A percentile compares a stretch with the other conserved stretches of the same genome.
These are phyloP conservation scores for Hippocampus comes DNA, from an alignment of 2,113 vertebrate species.

Conservation along the genomic window DNA sequence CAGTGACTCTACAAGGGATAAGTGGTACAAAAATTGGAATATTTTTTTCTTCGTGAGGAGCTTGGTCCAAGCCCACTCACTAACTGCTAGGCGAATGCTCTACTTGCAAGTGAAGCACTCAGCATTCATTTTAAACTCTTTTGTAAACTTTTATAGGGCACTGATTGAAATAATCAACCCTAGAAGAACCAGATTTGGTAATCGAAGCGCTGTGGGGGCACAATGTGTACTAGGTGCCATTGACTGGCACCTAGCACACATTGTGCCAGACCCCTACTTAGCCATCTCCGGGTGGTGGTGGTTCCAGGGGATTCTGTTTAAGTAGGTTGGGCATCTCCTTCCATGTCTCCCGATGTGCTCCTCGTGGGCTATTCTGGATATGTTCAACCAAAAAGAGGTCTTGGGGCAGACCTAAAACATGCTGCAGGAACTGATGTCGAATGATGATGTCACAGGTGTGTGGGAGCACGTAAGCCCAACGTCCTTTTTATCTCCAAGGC, in stretches of 20 bases:
- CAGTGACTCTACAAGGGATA: neutral
- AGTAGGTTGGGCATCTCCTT: neutral
- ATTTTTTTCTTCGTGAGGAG: neutral
- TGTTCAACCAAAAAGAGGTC: neutral
- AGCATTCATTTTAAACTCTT: neutral
- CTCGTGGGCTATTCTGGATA: neutral
- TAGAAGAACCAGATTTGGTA: neutral
- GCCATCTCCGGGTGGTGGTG: neutral
- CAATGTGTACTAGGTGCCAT: neutral
- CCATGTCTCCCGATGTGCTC: neutral
- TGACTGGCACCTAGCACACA: neutral
- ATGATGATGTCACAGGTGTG: too few relatives aligned
- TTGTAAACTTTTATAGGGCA: neutral
- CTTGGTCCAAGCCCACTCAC: neutral
- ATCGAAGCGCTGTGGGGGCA: neutral
- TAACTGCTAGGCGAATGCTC: neutral
- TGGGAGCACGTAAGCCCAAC: too few relatives aligned
- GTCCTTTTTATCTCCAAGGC: too few relatives aligned
- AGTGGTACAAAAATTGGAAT: neutral
- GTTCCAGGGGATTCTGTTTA: neutral
- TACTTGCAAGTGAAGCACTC: neutral
- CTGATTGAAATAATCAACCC: neutral
- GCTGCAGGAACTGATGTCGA: neutral
- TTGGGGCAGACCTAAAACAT: neutral
- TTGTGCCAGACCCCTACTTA: neutral